Base-by-base conservation (phyloP, 2,113 vertebrate genomes). In the Macheiramphus alcinus region DNA sequence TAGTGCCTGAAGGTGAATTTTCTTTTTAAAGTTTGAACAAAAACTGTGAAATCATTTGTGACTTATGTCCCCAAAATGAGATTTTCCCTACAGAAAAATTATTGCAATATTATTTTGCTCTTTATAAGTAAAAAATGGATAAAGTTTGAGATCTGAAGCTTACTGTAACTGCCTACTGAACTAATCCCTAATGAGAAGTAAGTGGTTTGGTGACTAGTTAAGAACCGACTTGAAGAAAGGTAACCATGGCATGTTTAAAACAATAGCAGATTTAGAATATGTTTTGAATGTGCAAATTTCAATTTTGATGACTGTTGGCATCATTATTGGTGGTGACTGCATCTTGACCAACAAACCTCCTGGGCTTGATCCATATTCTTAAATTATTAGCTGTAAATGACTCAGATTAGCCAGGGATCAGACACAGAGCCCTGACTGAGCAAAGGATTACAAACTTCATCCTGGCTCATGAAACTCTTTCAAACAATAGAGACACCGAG, bases 21-120 rank as follows among this genome's bases (percentile, higher is more conserved):
- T 92, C 79, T 80, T 90, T 80, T 78, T 50, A 73, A 93, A 74
- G 14, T 90, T 86, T 71, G 38, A 93, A 83, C 48, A 93, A 92
- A 95, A 93, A 11, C 55, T 87, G 47, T 63, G 29, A 80, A 95
- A 93, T 88, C 1, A 40, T 92, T 89, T 94, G 45, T 82, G 34
- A 86, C 27, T 80, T 93, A 50, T 32, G 68, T 26, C 22, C 42
- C 15, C 26, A 29, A 78, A 94, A 85, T 67, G 42, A 92, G 36
- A 47, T 80, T 82, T 87, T 92, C 40, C 40, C 18, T 59, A 16
- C 32, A 56, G 22, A 87, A 88, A 79, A 92, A 72, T 22, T 34
- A 63, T 40, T 79, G 18, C 31, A 75, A 29, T 38, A 45, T 80
- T 87, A 48, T 88, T 95, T 95, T 76, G 9, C n/a, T 45, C 31